phyloP scores from a whole-genome alignment of 1,140 invertebrate genomes.

The Asbolus verrucosus region DNA sequence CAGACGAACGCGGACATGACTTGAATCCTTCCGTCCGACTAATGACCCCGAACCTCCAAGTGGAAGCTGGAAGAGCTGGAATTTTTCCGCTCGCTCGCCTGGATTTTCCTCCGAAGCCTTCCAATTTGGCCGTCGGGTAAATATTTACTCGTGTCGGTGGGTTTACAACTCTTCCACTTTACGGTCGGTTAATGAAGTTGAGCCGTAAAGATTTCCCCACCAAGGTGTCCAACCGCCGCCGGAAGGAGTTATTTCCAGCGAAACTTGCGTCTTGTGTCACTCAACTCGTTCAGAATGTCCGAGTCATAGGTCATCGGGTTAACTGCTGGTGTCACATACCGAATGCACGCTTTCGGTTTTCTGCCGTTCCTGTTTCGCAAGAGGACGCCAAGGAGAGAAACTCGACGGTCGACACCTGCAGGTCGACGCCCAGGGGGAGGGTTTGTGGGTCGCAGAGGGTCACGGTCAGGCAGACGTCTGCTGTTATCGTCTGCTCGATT shows the following conservation, averaged over 20 bases:
- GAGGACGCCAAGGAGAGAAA: not conserved
- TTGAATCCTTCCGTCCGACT: no score
- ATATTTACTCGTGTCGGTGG: constrained; percentile 11
- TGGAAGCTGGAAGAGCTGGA: no score
- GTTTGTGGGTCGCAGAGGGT: constrained; percentile 34
- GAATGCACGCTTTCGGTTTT: not conserved
- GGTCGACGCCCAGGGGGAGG: not conserved
- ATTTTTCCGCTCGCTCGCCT: no score
- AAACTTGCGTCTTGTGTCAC: not conserved
- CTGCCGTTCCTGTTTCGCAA: not conserved
- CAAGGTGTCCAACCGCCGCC: constrained; percentile 17
- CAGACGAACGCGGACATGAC: no score
- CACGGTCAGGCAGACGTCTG: constrained; percentile 32
- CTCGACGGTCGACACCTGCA: not conserved
- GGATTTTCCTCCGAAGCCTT: no score
- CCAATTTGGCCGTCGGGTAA: no score
- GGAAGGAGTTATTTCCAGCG: constrained; percentile 2
- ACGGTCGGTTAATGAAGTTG: constrained; percentile 13
- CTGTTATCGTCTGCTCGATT: no score
- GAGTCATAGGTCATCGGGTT: constrained; percentile 31
- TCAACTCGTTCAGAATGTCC: constrained; percentile 17
- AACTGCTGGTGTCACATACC: constrained; percentile 20
- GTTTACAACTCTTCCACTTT: constrained; percentile 33
- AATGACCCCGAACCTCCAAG: no score
- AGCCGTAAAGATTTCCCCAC: not conserved